Evolutionary conservation across 2,797 vertebrate species (phyloP).

Genomic region (Allobates femoralis): DNA sequence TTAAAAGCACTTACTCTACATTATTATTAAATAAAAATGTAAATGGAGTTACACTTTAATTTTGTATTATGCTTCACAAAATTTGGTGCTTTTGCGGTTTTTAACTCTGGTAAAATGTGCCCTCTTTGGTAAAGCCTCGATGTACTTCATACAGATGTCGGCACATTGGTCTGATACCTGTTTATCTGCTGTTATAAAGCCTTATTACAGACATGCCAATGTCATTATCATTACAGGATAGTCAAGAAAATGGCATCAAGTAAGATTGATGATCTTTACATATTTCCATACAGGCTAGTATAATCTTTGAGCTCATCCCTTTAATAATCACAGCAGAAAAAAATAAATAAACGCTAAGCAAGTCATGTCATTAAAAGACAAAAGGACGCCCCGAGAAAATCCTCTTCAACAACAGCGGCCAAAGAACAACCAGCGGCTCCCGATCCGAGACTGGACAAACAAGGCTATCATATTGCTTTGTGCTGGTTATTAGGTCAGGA

Average conservation of each 20-base stretch:
- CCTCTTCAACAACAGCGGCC: constrained; percentile 32
- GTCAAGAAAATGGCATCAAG: background rate
- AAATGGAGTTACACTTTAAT: too few relatives aligned
- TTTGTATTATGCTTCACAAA: too few relatives aligned
- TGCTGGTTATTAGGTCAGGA: constrained; percentile 39
- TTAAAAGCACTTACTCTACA: too few relatives aligned
- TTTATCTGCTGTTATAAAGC: too few relatives aligned
- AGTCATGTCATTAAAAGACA: constrained; percentile 9
- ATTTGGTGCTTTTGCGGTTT: too few relatives aligned
- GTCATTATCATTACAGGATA: too few relatives aligned
- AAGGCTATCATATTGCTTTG: constrained; percentile 48
- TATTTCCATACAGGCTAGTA: background rate
- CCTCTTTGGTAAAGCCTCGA: too few relatives aligned
- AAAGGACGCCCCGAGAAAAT: constrained; percentile 33
- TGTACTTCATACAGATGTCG: too few relatives aligned
- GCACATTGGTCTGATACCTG: too few relatives aligned
- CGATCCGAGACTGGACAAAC: constrained; percentile 46
- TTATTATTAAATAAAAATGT: too few relatives aligned
- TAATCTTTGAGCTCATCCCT: background rate
- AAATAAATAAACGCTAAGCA: background rate
- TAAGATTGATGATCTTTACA: background rate
- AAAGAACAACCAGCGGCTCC: constrained; percentile 29
- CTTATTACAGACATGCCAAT: too few relatives aligned
- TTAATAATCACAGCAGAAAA: background rate
- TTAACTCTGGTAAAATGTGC: too few relatives aligned